phyloP scores from a whole-genome alignment of 2,888 invertebrate genomes.

The Oxytorus armatus region DNA sequence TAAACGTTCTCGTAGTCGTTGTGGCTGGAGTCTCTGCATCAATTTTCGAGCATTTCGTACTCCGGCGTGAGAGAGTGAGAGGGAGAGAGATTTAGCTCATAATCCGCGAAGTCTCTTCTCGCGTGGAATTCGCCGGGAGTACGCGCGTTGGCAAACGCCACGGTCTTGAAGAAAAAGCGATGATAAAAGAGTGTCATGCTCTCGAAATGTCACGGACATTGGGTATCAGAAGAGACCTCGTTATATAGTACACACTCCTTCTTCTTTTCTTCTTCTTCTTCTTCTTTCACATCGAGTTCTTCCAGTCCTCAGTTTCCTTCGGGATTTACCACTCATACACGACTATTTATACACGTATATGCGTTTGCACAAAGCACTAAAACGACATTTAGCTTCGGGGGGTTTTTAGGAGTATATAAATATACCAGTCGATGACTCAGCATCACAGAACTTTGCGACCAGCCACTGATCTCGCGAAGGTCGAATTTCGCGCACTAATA shows the following conservation, averaged over 20 bases:
- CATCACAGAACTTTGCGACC: conserved; percentile 33
- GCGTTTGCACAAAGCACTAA: not conserved
- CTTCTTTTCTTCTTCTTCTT: too few relatives aligned
- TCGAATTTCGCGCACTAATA: conserved; percentile 61
- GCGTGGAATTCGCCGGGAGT: conserved; percentile 32
- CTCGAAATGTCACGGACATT: conserved; percentile 62
- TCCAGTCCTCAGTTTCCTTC: too few relatives aligned
- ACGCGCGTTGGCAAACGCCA: conserved; percentile 43
- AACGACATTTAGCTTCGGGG: conserved; percentile 9
- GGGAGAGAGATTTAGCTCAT: conserved; percentile 6
- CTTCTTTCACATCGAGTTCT: not conserved
- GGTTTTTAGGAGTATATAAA: conserved; percentile 34
- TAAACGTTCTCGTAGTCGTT: conserved; percentile 8
- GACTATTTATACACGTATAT: not conserved
- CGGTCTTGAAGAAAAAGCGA: conserved; percentile 13
- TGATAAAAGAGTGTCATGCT: conserved; percentile 42
- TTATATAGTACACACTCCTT: conserved; percentile 2
- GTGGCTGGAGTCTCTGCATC: too few relatives aligned
- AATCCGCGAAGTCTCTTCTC: conserved; percentile 38
- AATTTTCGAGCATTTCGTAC: conserved; percentile 51
- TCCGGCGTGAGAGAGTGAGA: conserved; percentile 8
- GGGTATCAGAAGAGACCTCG: conserved; percentile 28
- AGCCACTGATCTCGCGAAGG: conserved; percentile 73
- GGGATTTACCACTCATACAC: too few relatives aligned
- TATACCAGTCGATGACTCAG: conserved; percentile 78